Conservation (phyloP, 2,888 invertebrate species). For the Chrysopilus asiliformis region DNA sequence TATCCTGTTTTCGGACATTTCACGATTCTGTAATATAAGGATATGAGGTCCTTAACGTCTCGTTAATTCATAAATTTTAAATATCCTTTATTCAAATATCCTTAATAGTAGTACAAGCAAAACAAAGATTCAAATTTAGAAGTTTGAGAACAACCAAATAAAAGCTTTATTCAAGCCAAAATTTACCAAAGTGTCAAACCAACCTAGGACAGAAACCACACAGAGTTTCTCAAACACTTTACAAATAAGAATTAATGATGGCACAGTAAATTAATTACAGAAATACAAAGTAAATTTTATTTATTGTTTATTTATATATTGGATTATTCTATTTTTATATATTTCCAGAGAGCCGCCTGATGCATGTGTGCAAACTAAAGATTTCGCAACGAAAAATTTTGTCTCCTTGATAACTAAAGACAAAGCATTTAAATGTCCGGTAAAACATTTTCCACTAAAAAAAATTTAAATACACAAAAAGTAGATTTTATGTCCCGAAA, state of each 20-base stretch:
- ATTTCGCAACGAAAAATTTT: constrained; percentile 12
- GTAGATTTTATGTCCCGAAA: constrained; percentile 8
- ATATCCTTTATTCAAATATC: too few species aligned
- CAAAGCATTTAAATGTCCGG: constrained; percentile 17
- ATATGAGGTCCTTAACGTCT: too few species aligned
- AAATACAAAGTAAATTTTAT: not conserved
- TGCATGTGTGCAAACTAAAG: constrained; percentile 18
- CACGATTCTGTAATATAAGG: too few species aligned
- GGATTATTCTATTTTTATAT: not conserved
- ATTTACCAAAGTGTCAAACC: not conserved
- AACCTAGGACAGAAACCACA: not conserved
- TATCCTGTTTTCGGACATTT: too few species aligned
- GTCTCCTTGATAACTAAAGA: too few species aligned
- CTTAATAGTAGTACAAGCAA: too few species aligned
- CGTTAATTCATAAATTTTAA: too few species aligned
- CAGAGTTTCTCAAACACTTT: not conserved
- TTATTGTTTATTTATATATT: not conserved
- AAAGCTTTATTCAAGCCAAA: constrained; percentile 2
- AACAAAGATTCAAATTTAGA: too few species aligned
- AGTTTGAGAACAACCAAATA: too few species aligned
- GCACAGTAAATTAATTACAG: not conserved
- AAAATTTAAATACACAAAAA: not conserved
- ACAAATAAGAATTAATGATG: not conserved
- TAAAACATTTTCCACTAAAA: constrained; percentile 8
- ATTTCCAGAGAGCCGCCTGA: constrained; percentile 14